phyloP scores from a whole-genome alignment of 37 sponge, comb jelly and placozoan genomes.

The Corticium candelabrum region DNA sequence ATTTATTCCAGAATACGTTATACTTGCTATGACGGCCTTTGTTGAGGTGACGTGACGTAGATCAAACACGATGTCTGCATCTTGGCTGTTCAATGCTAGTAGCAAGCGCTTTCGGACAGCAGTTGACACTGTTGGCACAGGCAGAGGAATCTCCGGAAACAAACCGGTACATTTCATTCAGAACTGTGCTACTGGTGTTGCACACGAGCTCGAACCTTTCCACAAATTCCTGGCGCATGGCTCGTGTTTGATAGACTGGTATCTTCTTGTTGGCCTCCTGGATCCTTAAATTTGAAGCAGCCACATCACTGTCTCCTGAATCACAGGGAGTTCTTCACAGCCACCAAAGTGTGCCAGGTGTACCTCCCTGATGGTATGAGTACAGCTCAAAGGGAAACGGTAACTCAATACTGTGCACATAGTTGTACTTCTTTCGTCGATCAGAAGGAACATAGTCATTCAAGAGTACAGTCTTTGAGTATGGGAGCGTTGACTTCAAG shows the following conservation, averaged over 20 bases:
- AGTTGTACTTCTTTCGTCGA: too few relatives aligned
- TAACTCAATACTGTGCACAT: too few relatives aligned
- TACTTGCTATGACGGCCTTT: constrained; percentile 3
- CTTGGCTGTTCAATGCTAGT: constrained; percentile 14
- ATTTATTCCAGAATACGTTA: constrained; percentile 10
- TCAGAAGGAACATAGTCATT: too few relatives aligned
- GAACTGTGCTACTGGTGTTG: neutral
- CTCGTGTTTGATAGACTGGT: constrained; percentile 24
- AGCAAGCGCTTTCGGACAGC: constrained; percentile 12
- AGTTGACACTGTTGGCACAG: constrained; percentile 12
- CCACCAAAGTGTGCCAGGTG: too few relatives aligned
- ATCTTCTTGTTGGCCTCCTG: too few relatives aligned
- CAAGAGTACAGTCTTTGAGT: too few relatives aligned
- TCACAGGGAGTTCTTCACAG: too few relatives aligned
- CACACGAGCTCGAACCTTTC: constrained; percentile 1
- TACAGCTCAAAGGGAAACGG: too few relatives aligned
- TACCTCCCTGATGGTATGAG: too few relatives aligned
- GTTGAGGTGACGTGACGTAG: constrained; percentile 16
- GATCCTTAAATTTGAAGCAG: too few relatives aligned
- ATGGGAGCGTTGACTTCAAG: too few relatives aligned
- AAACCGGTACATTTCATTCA: constrained; percentile 1
- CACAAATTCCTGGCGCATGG: constrained; percentile 23
- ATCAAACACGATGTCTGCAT: constrained; percentile 21
- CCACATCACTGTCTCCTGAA: too few relatives aligned
- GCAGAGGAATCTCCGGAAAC: constrained; percentile 13